Base-by-base conservation (phyloP, 1,140 invertebrate species). In the Lineus longissimus region DNA sequence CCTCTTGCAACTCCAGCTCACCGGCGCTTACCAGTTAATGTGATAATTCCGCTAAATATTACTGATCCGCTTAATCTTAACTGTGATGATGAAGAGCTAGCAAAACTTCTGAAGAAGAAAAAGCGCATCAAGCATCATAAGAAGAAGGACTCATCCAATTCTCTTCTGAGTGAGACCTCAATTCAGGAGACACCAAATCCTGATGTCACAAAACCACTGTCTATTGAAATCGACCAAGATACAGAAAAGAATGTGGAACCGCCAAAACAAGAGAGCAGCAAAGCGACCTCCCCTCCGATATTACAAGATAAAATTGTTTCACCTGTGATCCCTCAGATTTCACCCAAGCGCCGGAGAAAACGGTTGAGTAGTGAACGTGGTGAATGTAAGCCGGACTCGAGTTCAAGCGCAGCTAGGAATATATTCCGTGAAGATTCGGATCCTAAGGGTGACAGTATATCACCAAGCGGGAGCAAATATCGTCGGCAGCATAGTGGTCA, bases 11-110 rank as follows among this genome's bases (percentile, higher is more conserved):
- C 90, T 47, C 92, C 93, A 36, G 87, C 88, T 47, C 87, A 91
- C 59, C 87, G 90, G 57, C 90, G 47, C n/a, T 19, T 89, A 72
- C 90, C 89, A 60, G 88, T 95, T 60, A 90, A 94, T 80, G 92
- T 96, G 0, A 90, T 94, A 29, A 94, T 96, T 75, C 94, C 94
- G 55, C 90, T 90, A 31, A 94, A 97, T 81, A 93, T 94, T 63
- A 86, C 89, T 69, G 94, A 97, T 83, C 94, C 94, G 1, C 79
- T 97, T 23, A 94, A 95, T 81, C 80, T 97, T 54, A 88, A 88
- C 70, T 88, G 89, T 71, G 89, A 81, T 54, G 78, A 81, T 67
- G 88, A 90, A 67, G 88, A 72, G 89, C 69, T 61, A 36, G 63
- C 55, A 17, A 69, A 62, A 40, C 45, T 22, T 30, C 55, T 47